Evolutionary conservation across 2,797 vertebrate genomes (phyloP).

Genomic region (Garrulus glandarius): DNA sequence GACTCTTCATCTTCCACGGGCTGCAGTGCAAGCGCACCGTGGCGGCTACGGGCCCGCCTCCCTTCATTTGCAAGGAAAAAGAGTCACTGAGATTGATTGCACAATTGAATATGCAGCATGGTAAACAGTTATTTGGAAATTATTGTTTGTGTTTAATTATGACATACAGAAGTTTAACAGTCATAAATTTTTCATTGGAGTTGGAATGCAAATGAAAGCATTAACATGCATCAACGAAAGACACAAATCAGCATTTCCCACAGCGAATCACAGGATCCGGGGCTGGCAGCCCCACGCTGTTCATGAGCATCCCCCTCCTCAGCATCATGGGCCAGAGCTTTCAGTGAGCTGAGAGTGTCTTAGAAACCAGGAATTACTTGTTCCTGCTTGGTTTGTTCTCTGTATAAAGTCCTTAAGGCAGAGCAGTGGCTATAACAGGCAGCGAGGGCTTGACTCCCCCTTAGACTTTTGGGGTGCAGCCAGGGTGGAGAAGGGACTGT

Average conservation of each 20-base stretch:
- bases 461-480: rapidly evolving
- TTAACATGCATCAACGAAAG: rapidly evolving
- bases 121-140: constrained; percentile 43
- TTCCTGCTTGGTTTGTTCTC: background rate
- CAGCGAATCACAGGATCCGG: rapidly evolving
- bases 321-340: background rate
- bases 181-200: constrained; percentile 34
- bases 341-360: background rate
- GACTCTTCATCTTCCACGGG: background rate
- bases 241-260: background rate
- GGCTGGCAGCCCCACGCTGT: rapidly evolving
- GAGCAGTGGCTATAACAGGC: background rate
- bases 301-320: background rate
- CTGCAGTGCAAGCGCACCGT: rapidly evolving
- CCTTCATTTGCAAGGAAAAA: background rate
- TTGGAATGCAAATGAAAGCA: background rate
- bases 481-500: background rate
- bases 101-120: background rate
- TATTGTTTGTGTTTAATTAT: constrained; percentile 64
- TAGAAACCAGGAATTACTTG: background rate
- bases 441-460: background rate
- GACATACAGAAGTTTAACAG: constrained; percentile 21
- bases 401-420: rapidly evolving
- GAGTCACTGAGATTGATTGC: constrained; percentile 42
- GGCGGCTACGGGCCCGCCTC: rapidly evolving